phyloP scores from a whole-genome alignment of 1,140 invertebrate genomes.

The Bombus sylvicola region DNA sequence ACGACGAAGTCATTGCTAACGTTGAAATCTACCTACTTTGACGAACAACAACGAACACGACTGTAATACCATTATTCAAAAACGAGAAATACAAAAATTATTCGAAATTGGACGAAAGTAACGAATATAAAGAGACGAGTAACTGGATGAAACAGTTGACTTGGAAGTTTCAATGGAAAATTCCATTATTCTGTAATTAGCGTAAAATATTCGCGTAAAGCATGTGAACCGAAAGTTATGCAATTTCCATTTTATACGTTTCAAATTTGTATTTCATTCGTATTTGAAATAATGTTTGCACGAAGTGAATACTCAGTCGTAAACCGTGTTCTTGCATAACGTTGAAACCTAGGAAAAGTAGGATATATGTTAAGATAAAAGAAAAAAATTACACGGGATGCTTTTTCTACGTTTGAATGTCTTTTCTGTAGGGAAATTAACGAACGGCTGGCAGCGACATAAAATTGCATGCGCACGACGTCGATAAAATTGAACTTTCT shows the following conservation, averaged over 20 bases:
- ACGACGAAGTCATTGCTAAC: not conserved
- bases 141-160: not conserved
- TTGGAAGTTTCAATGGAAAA: not conserved
- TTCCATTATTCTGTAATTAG: not conserved
- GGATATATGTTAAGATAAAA: not conserved
- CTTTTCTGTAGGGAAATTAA: not conserved
- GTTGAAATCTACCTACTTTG: too few species aligned
- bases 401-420: not conserved
- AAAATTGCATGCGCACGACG: not conserved
- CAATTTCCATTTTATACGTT: not conserved
- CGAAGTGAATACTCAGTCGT: not conserved
- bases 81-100: not conserved
- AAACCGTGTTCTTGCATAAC: not conserved
- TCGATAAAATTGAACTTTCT: not conserved
- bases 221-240: not conserved
- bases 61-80: not conserved
- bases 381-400: not conserved
- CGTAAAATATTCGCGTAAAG: not conserved
- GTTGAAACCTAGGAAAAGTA: not conserved
- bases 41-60: not conserved
- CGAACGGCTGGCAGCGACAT: not conserved
- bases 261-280: not conserved
- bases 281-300: not conserved
- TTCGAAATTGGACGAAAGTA: not conserved
- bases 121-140: not conserved